Percentiles rank a stretch among this genome's conserved stretches.
Conservation (phyloP, 2,797 vertebrate genomes). For the Phrynocephalus guinanensis region DNA sequence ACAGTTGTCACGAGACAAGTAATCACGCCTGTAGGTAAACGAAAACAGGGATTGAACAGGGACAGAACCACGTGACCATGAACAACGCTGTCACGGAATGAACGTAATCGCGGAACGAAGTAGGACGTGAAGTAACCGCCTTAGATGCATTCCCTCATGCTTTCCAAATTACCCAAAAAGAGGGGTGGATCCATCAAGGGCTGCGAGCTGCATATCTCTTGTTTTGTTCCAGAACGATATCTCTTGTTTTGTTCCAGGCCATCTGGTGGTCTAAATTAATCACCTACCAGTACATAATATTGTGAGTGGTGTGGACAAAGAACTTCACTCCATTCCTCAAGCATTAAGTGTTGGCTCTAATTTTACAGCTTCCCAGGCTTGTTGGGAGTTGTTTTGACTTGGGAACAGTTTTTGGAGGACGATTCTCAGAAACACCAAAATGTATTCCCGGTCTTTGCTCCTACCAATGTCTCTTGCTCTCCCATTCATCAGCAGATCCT, state of each 20-base stretch:
- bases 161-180: no score
- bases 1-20: no score
- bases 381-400: neutral
- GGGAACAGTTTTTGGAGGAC: no score
- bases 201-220: conserved; percentile 68
- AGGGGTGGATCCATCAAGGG: conserved; percentile 67
- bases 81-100: no score
- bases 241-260: conserved; percentile 35
- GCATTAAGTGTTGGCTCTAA: neutral
- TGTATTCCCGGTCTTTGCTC: neutral
- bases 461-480: neutral
- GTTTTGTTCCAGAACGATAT: conserved; percentile 70
- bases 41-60: no score
- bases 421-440: neutral
- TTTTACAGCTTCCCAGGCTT: neutral
- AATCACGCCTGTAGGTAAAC: no score
- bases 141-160: no score
- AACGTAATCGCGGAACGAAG: no score
- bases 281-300: conserved; percentile 51
- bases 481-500: neutral
- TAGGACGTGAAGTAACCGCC: no score
- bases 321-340: conserved; percentile 52
- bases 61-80: no score
- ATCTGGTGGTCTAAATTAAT: conserved; percentile 63
- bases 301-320: conserved; percentile 32